Conservation (phyloP, 2,888 invertebrate species). For the Lymantria dispar region DNA sequence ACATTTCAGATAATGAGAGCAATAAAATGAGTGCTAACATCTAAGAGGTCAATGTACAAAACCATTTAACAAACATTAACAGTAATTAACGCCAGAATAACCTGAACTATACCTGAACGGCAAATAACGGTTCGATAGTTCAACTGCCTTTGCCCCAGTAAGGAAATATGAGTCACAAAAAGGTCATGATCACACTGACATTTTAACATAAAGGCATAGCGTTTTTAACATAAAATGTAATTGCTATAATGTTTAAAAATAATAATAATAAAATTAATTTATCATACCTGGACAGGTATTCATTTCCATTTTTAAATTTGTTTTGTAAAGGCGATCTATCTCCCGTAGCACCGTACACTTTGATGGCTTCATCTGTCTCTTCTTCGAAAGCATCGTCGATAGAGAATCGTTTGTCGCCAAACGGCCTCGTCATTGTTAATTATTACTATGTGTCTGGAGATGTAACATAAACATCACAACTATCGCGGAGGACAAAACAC, state of each 20-base stretch:
- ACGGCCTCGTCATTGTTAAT: constrained; percentile 76
- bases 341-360: constrained; percentile 90
- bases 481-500: constrained; percentile 60
- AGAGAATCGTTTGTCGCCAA: constrained; percentile 87
- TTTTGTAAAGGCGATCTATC: constrained; percentile 86
- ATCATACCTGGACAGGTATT: constrained; percentile 65
- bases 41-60: background rate
- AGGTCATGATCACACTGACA: constrained; percentile 60
- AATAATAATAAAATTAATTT: constrained; percentile 1
- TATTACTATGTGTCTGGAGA: constrained; percentile 46
- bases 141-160: constrained; percentile 66
- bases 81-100: constrained; percentile 41
- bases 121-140: constrained; percentile 43
- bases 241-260: background rate
- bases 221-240: background rate
- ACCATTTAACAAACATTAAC: constrained; percentile 31
- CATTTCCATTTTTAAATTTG: constrained; percentile 71
- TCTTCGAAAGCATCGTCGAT: constrained; percentile 94
- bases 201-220: constrained; percentile 39
- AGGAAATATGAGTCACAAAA: constrained; percentile 56
- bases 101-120: constrained; percentile 19
- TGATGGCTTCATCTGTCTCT: constrained; percentile 91
- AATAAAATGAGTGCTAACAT: background rate
- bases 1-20: background rate
- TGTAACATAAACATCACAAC: constrained; percentile 68